A percentile compares a stretch with the other conserved stretches of the same genome.
phyloP scores from a whole-genome alignment of 1,140 invertebrate species.

The Xylocopa sonorina region DNA sequence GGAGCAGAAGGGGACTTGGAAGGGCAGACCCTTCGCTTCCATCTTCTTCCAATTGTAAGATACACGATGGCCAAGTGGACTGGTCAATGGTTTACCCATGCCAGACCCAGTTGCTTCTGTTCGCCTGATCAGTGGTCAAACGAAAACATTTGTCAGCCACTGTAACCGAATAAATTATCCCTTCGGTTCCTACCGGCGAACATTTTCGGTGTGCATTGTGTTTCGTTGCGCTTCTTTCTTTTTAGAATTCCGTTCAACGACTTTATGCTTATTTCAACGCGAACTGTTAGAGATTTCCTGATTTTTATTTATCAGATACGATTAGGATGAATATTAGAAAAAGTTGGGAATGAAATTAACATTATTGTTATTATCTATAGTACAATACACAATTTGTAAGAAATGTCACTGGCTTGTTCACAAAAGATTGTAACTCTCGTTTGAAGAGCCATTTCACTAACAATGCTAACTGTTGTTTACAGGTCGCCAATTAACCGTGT shows the following conservation, averaged over 20 bases:
- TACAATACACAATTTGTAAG: too few species aligned
- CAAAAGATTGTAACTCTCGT: too few species aligned
- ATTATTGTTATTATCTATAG: too few species aligned
- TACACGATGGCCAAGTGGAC: constrained; percentile 8
- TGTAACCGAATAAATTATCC: constrained; percentile 17
- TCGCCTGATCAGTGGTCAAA: constrained; percentile 73
- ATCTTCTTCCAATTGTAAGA: constrained; percentile 2
- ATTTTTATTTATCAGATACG: too few species aligned
- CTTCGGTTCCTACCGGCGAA: not conserved
- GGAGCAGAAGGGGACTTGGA: not conserved
- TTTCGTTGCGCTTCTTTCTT: not conserved
- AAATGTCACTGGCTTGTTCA: too few species aligned
- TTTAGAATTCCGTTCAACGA: not conserved
- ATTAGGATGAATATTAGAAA: too few species aligned
- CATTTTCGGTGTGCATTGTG: fast-evolving
- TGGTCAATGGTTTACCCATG: constrained; percentile 52
- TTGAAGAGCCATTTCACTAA: not conserved
- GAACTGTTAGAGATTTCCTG: too few species aligned
- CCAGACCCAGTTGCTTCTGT: constrained; percentile 46
- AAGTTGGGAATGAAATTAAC: too few species aligned
- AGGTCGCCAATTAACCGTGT: constrained; percentile 94
- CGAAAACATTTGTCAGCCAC: constrained; percentile 65
- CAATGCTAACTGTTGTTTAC: constrained; percentile 33
- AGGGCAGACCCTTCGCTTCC: not conserved
- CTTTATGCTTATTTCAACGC: too few species aligned